Base-by-base conservation (phyloP, 2,888 invertebrate genomes). In the Lasioglossum marginatum region DNA sequence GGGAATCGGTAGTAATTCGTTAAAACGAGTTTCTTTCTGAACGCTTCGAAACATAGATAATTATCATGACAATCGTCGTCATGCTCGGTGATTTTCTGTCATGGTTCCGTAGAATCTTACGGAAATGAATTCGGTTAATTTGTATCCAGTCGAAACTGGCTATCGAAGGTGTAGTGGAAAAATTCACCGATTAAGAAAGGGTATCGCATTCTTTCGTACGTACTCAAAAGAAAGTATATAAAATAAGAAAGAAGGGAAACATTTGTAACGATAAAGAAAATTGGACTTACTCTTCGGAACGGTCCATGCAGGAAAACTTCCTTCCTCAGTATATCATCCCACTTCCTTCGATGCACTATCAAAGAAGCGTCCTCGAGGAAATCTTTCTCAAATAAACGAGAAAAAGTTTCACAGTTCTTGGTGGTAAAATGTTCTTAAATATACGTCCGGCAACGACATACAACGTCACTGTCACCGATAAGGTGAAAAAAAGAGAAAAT, bases 31-130 rank as follows among this genome's bases (percentile, higher is more conserved):
- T 76, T 79, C 83, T 87, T 83, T 87, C 87, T 74, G 81, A 87
- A 77, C 57, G 43, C 76, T 70, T 27, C 14, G 70, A 77, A 86
- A 86, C 72, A 86, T 75, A 43, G 84, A 86, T 87, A 83, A 83
- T 81, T 76, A 82, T 79, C 77, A 76, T 85, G 63, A 77, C 37
- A 83, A 85, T 84, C 81, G 80, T 85, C 90, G 93, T 94, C 94
- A 94, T 92, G 94, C 92, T 93, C 91, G 84, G 88, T 92, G 92
- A 90, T 90, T 91, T 89, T 92, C 89, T 92, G 93, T 93, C 92
- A 94, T 92, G 94, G 91, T 92, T 87, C 86, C 90, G 68, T 90
- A 88, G 77, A 63, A 88, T 85, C 90, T 90, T 88, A 85, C 87
- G 90, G 92, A 92, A 93, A 92, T 87, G 77, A 89, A 92, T 92